Evolutionary conservation across 1,140 invertebrate genomes (phyloP).

Genomic region (Neodiprion lecontei): DNA sequence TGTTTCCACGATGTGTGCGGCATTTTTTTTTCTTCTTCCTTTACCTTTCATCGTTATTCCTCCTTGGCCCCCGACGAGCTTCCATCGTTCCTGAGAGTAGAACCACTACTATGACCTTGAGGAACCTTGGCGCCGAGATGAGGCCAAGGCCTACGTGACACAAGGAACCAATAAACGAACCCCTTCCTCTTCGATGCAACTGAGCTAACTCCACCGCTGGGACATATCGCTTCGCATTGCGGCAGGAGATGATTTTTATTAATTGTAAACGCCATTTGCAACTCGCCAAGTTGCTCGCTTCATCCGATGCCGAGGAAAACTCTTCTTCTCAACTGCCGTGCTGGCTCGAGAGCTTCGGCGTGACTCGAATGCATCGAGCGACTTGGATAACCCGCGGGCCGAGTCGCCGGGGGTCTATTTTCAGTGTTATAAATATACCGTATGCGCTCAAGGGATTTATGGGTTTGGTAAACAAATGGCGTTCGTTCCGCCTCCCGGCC

Average conservation of each 20-base stretch:
- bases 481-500: constrained; percentile 6
- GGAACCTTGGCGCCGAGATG: neutral
- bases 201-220: no score
- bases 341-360: neutral
- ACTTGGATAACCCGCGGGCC: neutral
- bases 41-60: neutral
- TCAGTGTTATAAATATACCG: neutral
- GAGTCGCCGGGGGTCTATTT: neutral
- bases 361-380: neutral
- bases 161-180: neutral
- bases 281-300: no score
- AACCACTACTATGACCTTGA: neutral
- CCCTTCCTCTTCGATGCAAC: no score
- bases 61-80: neutral
- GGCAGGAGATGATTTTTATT: no score
- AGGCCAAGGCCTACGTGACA: neutral
- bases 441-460: neutral
- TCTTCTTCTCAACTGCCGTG: neutral
- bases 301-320: no score
- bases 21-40: no score
- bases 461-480: constrained; percentile 1
- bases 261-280: no score
- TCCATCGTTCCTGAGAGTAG: neutral
- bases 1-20: no score
- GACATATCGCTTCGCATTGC: no score